Base-by-base conservation (phyloP, 2,888 invertebrate species). In the Corbicula japonica region DNA sequence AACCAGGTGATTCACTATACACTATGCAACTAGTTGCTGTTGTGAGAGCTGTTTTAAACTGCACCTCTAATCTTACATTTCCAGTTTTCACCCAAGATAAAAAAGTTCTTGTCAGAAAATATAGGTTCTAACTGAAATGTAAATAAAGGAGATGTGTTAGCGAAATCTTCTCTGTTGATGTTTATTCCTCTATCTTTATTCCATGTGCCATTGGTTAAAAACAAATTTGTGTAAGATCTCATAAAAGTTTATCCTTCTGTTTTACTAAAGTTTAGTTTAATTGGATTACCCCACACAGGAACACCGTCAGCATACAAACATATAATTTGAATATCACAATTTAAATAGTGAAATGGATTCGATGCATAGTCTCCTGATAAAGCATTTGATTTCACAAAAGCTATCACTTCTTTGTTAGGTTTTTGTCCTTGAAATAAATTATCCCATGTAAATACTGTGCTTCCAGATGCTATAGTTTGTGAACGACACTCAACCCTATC, bases 291-390 rank as follows among this genome's bases (percentile, higher is more conserved):
- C 10, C 69, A 21, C 3, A 78, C 73, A 5, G 69, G 77, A 41
- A 75, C 50, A 5, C 77, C 68, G 62, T 77, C 77, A 6, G 68
- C 68, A 58, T 74, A 81, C 28, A 74, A 28, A 77, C 71, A 56
- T 48, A 77, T 71, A 38, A 56, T 65, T 56, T 74, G 60, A 50
- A 71, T 61, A 38, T 69, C 34, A 66, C 73, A 82, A 26, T 76
- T 72, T 34, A 65, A 46, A 46, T 76, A 76, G 50, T 73, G 38
- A 54, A 78, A 83, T 41, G 81, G 77, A 62, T 81, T 81, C 38
- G 68, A 28, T 58, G 30, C 58, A 56, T 82, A 82, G 34, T 63
- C 66, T 30, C 81, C 76, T 2, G 71, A 61, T 12, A 61, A 32
- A 23, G 74, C 76, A 34, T 60, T 62, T 30, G 77, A 66, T 61